These are phyloP conservation scores for Pollimyrus isidori DNA, from an alignment of 2,113 vertebrate species.

Conservation along the genomic window DNA sequence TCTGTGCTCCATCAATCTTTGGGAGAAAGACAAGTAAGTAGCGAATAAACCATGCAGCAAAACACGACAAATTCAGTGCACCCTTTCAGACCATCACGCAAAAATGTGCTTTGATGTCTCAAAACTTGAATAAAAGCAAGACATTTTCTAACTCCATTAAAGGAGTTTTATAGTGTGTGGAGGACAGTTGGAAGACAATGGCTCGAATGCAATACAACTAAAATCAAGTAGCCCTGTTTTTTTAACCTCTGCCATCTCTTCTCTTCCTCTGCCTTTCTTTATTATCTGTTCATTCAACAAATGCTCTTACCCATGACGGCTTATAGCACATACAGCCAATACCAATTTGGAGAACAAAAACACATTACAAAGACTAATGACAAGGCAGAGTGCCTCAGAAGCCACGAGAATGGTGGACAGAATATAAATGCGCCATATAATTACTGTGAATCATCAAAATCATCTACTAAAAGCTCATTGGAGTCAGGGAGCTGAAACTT, in stretches of 20 bases:
- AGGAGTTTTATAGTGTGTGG: not conserved
- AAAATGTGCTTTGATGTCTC: not conserved
- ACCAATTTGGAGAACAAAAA: not conserved
- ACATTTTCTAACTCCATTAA: not conserved
- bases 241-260: conserved; percentile 20
- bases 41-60: not conserved
- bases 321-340: not conserved
- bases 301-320: conserved; percentile 2
- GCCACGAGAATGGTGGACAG: not conserved
- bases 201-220: not conserved
- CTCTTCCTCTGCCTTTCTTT: conserved; percentile 6
- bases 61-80: not conserved
- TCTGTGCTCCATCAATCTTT: not conserved
- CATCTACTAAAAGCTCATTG: not conserved
- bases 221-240: not conserved
- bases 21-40: not conserved
- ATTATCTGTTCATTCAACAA: conserved; percentile 12
- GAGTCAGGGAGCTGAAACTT: not conserved
- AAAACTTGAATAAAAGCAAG: not conserved
- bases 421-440: not conserved
- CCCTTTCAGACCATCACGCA: not conserved
- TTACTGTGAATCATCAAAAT: not conserved
- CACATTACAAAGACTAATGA: not conserved
- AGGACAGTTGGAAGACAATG: not conserved
- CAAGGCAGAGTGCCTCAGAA: not conserved